Evolutionary conservation across 2,113 vertebrate species (phyloP), one percentile per base, ranked within the genome.

Genomic region (Syngnathoides biaculeatus): DNA sequence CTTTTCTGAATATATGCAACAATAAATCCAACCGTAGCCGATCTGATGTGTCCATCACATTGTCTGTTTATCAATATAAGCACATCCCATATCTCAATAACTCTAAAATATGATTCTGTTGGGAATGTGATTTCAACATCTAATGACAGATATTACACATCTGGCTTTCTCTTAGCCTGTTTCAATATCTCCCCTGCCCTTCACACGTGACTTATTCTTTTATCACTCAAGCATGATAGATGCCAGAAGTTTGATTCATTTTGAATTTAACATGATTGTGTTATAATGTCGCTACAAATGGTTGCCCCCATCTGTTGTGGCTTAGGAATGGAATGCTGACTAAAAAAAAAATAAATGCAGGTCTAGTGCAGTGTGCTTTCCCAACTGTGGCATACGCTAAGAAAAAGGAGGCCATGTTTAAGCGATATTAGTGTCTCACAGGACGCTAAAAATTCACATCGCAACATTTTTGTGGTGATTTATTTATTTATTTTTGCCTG

Each of bases 291-390:
- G 64, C 63, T 68, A 66, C 71, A 61, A 77, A 67, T 53, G 58
- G 17, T 14, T 73, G 50, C 45, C 55, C 35, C 52, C 77, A 62
- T 81, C 80, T 79, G 81, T 60, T 73, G 35, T 14, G 39, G 56
- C 30, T 79, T 65, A 58, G 22, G 30, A 55, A 69, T 22, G 48
- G 39, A 58, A 69, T 30, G n/a, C 13, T 13, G 66, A 69, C 70
- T 69, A 42, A 47, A 60, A 59, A 67, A 17, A 5, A 6, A 59
- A 27, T 69, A 62, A 72, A 45, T n/a, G n/a, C n/a, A n/a, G n/a
- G 26, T 60, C 27, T 62, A 38, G 9, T 22, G 9, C n/a, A 26
- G 45, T 50, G 15, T 50, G 39, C 50, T 50, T 17, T 47, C 56
- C 63, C 62, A 55, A 45, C 59, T 53, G 17, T 20, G 3, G 45